Evolutionary conservation across 2,113 vertebrate species (phyloP), one percentile per base, ranked within the genome.

Genomic region (Paramisgurnus dabryanus): DNA sequence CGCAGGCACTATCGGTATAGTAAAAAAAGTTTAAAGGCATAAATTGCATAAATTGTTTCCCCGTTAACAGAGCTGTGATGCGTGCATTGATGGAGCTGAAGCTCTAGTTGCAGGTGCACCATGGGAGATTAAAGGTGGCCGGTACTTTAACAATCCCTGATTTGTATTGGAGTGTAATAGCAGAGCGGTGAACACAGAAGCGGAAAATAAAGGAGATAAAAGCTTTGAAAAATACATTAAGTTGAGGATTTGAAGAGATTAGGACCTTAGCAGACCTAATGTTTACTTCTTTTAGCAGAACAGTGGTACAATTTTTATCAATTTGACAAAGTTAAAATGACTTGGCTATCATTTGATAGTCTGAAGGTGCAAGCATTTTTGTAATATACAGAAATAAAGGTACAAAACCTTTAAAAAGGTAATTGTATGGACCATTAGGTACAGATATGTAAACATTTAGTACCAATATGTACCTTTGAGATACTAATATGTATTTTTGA

Each of bases 91-190:
- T 27, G 8, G 6, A 12, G 17, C 41, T 70, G 39, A 63, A 34
- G 41, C n/a, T 82, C 8, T 7, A 67, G 27, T 67, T 67, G 49
- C 83, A 81, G 78, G 65, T 79, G 85, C 67, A 79, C 13, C 34
- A 9, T 63, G 18, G 50, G 57, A 71, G 78, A 86, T 81, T 78
- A 83, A 86, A 68, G 8, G 49, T n/a, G 13, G 67, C 11, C 7
- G 34, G 18, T 5, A 7, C 39, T n/a, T 58, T 40, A 67, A 67
- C 61, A 27, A 5, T 60, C 27, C 7, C 13, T 47, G 34, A 76
- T 39, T 57, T 67, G 45, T 82, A 63, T 41, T 17, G 7, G 57
- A 11, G 11, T 40, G 47, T 41, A 53, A 55, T 40, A 71, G 50
- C 22, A 57, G 50, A 71, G 65, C 13, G 9, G 15, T 18, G 22